Evolutionary conservation across 2,113 vertebrate genomes (phyloP).

Genomic region (Melanotaenia duboulayi): DNA sequence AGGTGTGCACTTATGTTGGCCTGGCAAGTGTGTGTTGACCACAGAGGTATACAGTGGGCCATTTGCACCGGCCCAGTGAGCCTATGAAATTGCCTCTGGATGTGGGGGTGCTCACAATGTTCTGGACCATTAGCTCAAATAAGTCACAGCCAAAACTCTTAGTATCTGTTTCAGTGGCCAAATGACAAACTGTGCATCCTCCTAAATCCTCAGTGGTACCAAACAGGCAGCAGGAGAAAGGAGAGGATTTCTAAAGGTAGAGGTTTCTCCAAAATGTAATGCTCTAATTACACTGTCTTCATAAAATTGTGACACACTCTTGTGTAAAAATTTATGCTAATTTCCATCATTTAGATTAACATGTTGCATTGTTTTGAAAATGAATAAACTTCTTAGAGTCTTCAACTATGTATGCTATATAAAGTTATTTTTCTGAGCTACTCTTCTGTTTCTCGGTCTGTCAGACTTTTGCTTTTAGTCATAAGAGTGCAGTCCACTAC

Average conservation of each 20-base stretch:
- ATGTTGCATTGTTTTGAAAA: neutral
- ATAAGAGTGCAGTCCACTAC: constrained; percentile 8
- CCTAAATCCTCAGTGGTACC: constrained; percentile 64
- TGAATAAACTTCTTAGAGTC: neutral
- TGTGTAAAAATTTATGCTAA: constrained; percentile 20
- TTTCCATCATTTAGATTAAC: constrained; percentile 12
- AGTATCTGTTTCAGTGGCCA: constrained; percentile 80
- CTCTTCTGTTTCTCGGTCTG: no score
- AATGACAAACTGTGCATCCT: constrained; percentile 81
- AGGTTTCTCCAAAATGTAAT: constrained; percentile 6
- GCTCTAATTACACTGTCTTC: constrained; percentile 28
- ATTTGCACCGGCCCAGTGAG: constrained; percentile 79
- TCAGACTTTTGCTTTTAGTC: neutral
- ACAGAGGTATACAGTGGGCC: constrained; percentile 75
- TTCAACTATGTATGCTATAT: neutral
- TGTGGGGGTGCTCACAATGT: constrained; percentile 81
- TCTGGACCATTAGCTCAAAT: constrained; percentile 84
- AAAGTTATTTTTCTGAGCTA: neutral
- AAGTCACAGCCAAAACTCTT: constrained; percentile 82
- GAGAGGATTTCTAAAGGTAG: neutral
- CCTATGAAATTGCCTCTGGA: constrained; percentile 81
- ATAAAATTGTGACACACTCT: neutral
- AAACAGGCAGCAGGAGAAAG: constrained; percentile 42
- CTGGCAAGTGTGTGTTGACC: constrained; percentile 72
- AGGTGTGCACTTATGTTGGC: constrained; percentile 45